Conservation (phyloP, 2,113 vertebrate genomes). For the Takifugu flavidus region DNA sequence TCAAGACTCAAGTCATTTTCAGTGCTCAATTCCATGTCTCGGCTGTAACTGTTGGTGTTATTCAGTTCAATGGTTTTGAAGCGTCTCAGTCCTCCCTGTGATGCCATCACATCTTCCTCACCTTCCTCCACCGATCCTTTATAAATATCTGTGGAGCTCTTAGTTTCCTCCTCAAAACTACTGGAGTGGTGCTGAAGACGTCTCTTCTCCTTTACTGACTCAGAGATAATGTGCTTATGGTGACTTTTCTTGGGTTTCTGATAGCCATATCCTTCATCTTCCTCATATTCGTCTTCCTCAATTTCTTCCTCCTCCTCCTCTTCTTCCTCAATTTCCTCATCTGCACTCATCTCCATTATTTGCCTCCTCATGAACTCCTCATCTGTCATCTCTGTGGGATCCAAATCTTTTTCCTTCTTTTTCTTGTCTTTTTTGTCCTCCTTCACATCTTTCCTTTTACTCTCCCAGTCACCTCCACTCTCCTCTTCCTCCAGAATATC, state of each 20-base stretch:
- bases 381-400: constrained; percentile 77
- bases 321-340: constrained; percentile 87
- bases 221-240: constrained; percentile 77
- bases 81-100: constrained; percentile 89
- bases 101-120: constrained; percentile 79
- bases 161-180: constrained; percentile 86
- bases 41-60: constrained; percentile 85
- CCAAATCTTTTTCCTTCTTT: constrained; percentile 64
- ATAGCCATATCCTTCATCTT: constrained; percentile 81
- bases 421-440: constrained; percentile 87
- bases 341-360: constrained; percentile 97
- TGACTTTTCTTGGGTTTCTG: constrained; percentile 78
- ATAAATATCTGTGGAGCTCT: constrained; percentile 75
- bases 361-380: constrained; percentile 97
- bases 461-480: constrained; percentile 83
- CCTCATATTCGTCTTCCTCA: constrained; percentile 85
- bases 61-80: constrained; percentile 98
- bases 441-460: constrained; percentile 76
- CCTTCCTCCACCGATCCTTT: constrained; percentile 75
- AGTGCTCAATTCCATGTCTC: constrained; percentile 84
- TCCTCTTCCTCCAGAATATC: constrained; percentile 93
- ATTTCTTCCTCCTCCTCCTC: constrained; percentile 82
- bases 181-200: constrained; percentile 81
- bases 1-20: constrained; percentile 86
- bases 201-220: constrained; percentile 86